phyloP scores from a whole-genome alignment of 2,797 vertebrate genomes.

The Salmo trutta region DNA sequence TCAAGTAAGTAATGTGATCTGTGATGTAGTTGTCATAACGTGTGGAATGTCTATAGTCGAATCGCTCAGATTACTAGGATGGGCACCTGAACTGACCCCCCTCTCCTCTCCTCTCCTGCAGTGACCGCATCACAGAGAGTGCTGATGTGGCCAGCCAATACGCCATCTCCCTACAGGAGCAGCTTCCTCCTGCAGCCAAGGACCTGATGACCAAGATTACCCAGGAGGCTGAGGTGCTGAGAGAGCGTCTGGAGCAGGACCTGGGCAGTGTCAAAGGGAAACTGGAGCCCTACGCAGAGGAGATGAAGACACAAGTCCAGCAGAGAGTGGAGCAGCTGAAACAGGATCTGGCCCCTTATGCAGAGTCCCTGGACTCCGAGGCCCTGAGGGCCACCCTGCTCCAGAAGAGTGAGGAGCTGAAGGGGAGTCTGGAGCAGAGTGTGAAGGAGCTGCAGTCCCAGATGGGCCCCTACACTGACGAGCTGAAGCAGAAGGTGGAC shows the following conservation, averaged over 20 bases:
- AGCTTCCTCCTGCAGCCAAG: too few relatives aligned
- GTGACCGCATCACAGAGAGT: too few relatives aligned
- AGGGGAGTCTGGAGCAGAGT: constrained; percentile 61
- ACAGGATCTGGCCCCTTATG: constrained; percentile 67
- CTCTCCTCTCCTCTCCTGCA: background rate
- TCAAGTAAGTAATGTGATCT: too few relatives aligned
- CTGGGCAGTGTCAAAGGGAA: too few relatives aligned
- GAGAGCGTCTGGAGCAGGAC: too few relatives aligned
- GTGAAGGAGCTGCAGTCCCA: constrained; percentile 73
- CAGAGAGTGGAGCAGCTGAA: constrained; percentile 53
- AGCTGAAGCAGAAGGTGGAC: constrained; percentile 65
- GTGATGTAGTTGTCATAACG: too few relatives aligned
- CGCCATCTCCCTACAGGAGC: too few relatives aligned
- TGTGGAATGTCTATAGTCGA: background rate
- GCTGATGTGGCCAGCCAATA: too few relatives aligned
- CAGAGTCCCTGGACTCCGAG: constrained; percentile 71
- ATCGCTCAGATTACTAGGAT: background rate
- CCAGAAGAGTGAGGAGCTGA: constrained; percentile 76
- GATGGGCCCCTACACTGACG: constrained; percentile 73
- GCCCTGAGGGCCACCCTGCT: constrained; percentile 64
- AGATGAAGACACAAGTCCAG: too few relatives aligned
- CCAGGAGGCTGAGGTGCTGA: constrained; percentile 61
- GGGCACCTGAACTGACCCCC: background rate
- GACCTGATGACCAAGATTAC: constrained; percentile 67
- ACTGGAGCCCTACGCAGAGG: too few relatives aligned